Percentiles rank a stretch among this genome's conserved stretches.
These are phyloP conservation scores for Erebia palarica DNA, from an alignment of 2,888 invertebrate species.

Conservation along the genomic window DNA sequence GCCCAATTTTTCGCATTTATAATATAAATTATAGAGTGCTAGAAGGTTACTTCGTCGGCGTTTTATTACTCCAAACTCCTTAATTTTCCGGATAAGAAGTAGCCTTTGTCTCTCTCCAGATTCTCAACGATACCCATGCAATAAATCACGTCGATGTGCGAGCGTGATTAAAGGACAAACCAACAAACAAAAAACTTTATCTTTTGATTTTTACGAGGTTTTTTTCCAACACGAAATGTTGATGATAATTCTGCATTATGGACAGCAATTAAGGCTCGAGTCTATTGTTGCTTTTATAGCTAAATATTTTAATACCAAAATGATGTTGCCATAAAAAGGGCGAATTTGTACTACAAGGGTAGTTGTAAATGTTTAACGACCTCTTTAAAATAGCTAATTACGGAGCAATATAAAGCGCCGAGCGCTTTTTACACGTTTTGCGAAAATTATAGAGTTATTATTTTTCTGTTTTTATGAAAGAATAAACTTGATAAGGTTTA, in stretches of 20 bases:
- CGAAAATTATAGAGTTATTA: constrained; percentile 7
- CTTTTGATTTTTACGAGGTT: no score
- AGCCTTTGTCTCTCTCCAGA: no score
- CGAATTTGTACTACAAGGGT: constrained; percentile 25
- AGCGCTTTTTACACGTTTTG: background rate
- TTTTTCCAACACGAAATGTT: no score
- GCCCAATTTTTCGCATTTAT: no score
- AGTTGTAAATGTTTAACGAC: constrained; percentile 40
- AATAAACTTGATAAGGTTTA: background rate
- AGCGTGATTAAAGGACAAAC: no score
- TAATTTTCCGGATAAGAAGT: no score
- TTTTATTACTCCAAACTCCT: no score
- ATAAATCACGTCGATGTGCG: no score
- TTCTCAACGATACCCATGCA: no score
- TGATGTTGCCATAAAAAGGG: constrained; percentile 22
- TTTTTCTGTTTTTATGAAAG: background rate
- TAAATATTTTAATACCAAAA: constrained; percentile 9
- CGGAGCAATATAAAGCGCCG: constrained; percentile 28
- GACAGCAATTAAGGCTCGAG: background rate
- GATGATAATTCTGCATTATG: constrained; percentile 1
- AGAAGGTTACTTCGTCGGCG: no score
- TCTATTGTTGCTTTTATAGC: constrained; percentile 5
- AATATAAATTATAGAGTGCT: no score
- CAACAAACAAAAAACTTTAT: no score
- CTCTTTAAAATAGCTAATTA: constrained; percentile 40